A percentile compares a stretch with the other conserved stretches of the same genome.
phyloP scores from a whole-genome alignment of 1,140 invertebrate genomes.

The Rhopalosiphum maidis region DNA sequence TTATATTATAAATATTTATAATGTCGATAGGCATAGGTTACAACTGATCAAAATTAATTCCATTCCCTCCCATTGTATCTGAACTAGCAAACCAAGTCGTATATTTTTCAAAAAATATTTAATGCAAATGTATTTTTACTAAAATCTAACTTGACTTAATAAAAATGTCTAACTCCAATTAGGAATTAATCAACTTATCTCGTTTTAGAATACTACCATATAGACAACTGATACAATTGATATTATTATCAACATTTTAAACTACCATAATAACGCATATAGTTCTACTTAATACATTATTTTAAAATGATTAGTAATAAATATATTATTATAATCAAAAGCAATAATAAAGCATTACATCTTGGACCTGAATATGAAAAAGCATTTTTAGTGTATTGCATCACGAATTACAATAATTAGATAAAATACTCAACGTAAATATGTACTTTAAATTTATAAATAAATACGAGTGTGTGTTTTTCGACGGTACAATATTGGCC shows the following conservation, averaged over 20 bases:
- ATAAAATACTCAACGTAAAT: not conserved
- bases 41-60: too few relatives aligned
- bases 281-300: not conserved
- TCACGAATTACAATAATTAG: not conserved
- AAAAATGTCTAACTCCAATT: too few relatives aligned
- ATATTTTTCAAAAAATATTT: too few relatives aligned
- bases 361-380: not conserved
- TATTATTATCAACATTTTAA: not conserved
- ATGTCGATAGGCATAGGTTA: too few relatives aligned
- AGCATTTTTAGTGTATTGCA: not conserved
- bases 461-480: not conserved
- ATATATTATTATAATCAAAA: too few relatives aligned
- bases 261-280: too few relatives aligned
- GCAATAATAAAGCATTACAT: not conserved
- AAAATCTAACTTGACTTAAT: too few relatives aligned
- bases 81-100: too few relatives aligned
- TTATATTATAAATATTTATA: too few relatives aligned
- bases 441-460: not conserved
- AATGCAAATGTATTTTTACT: too few relatives aligned
- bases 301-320: not conserved
- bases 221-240: not conserved
- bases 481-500: too few relatives aligned
- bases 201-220: not conserved
- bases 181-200: not conserved
- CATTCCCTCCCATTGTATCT: too few relatives aligned